A percentile compares a stretch with the other conserved stretches of the same genome.
Conservation (phyloP, 2,797 vertebrate genomes). For the Pampus argenteus region DNA sequence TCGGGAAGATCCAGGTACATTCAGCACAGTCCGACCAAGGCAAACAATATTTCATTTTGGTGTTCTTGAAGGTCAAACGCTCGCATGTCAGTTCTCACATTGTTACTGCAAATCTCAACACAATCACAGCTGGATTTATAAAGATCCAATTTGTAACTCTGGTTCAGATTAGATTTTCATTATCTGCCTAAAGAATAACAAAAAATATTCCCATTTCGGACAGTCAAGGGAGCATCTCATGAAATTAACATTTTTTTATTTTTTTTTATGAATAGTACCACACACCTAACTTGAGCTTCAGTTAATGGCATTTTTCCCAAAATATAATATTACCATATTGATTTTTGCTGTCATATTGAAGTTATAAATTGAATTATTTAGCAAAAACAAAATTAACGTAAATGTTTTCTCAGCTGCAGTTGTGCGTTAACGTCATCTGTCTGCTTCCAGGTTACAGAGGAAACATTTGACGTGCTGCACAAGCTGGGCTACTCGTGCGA, state of each 20-base stretch:
- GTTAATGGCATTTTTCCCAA: background rate
- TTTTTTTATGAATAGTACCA: background rate
- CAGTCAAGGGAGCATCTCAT: background rate
- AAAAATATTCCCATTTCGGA: background rate
- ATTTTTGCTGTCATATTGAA: background rate
- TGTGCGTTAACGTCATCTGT: background rate
- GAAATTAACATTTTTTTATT: background rate
- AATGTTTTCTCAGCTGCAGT: background rate
- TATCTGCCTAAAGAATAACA: background rate
- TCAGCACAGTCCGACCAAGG: background rate
- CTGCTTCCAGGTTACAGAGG: slow-evolving; percentile 91
- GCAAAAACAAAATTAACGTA: background rate
- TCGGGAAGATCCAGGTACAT: slow-evolving; percentile 96
- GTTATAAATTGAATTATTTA: background rate
- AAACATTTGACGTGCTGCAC: slow-evolving; percentile 89
- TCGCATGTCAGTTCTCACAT: slow-evolving; percentile 2
- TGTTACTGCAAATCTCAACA: background rate
- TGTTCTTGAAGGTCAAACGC: background rate
- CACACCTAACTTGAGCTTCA: slow-evolving; percentile 4
- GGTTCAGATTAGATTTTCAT: background rate
- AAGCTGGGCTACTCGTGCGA: slow-evolving; percentile 94
- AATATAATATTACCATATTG: background rate
- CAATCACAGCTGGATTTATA: slow-evolving; percentile 2
- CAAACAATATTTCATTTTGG: background rate
- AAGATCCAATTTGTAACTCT: background rate